Conservation (phyloP, 2,888 invertebrate genomes). For the Gasteruption jaculator region DNA sequence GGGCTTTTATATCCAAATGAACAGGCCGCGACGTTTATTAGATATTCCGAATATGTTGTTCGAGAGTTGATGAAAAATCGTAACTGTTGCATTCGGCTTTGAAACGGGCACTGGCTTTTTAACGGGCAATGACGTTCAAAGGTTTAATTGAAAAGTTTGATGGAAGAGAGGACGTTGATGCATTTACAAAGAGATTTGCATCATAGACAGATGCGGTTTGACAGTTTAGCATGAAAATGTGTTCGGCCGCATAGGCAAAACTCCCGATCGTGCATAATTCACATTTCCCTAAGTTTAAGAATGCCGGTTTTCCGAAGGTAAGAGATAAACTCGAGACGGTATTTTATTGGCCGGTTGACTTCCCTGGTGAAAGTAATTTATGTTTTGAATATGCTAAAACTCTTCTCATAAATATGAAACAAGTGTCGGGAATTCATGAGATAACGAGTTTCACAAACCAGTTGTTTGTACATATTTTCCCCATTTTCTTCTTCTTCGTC, state of each 20-base stretch:
- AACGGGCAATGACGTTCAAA: too few species aligned
- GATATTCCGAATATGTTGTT: too few species aligned
- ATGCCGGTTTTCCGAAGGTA: slow-evolving; percentile 24
- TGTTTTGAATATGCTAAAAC: slow-evolving; percentile 46
- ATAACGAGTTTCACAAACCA: slow-evolving; percentile 42
- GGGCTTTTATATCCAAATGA: too few species aligned
- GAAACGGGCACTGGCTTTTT: too few species aligned
- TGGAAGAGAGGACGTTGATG: too few species aligned
- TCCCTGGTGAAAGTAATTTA: slow-evolving; percentile 41
- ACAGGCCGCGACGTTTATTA: too few species aligned
- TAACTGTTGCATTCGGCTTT: too few species aligned
- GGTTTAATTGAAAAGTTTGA: too few species aligned
- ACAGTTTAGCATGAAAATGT: slow-evolving; percentile 24
- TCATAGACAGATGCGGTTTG: slow-evolving; percentile 28
- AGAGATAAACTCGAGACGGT: slow-evolving; percentile 38
- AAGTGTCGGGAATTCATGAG: slow-evolving; percentile 30
- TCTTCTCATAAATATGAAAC: slow-evolving; percentile 45
- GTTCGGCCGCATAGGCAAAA: slow-evolving; percentile 12
- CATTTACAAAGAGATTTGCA: slow-evolving; percentile 32
- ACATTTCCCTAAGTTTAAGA: slow-evolving; percentile 21
- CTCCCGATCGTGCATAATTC: slow-evolving; percentile 33
- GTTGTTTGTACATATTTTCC: slow-evolving; percentile 14
- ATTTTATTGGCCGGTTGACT: slow-evolving; percentile 45
- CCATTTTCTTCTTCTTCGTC: slow-evolving; percentile 7
- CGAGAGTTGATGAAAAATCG: too few species aligned